Evolutionary conservation across 2,113 vertebrate species (phyloP), one percentile per base, ranked within the genome.

Genomic region (Sinocyclocheilus maitianheensis): DNA sequence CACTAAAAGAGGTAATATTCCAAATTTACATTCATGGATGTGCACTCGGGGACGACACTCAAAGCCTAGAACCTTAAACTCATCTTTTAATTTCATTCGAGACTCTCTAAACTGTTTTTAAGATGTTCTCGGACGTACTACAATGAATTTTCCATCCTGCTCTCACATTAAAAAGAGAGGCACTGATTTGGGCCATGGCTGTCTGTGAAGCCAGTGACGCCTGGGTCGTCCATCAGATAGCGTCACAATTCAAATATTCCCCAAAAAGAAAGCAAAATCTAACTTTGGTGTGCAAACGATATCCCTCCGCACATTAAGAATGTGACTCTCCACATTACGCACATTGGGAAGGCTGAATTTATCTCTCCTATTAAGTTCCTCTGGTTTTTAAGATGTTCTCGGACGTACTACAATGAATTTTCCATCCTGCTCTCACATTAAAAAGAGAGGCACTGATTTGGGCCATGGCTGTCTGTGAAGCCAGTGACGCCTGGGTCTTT

Each of bases 221-320:
- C 26, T 26, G 26, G n/a, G n/a, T n/a, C n/a, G n/a, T n/a, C 34
- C 9, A 12, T 24, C n/a, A 30, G 37, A 51, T 20, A 11, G 14
- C 8, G 51, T 26, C 46, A 1, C 34, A 71, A 71, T 83, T 62
- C 69, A 58, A 43, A 60, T 24, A 20, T 53, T 24, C 24, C 12
- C 51, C 40, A 30, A 77, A 76, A 60, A 75, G 24, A 77, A 86
- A 65, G 26, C 14, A 77, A 77, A 83, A 53, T 77, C 51, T 22
- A 77, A 58, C 67, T 82, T 87, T 90, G 72, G 85, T 87, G 62
- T 60, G 84, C 85, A 89, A 92, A 85, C 86, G 63, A 80, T 13
- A 71, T 88, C 30, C 58, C 71, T 53, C 34, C 48, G 14, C 5
- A 24, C 26, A 75, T 71, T 85, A 84, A 82, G 63, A 87, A 48